These are phyloP conservation scores for Embiotoca jacksoni DNA, from an alignment of 2,113 vertebrate genomes.

Conservation along the genomic window DNA sequence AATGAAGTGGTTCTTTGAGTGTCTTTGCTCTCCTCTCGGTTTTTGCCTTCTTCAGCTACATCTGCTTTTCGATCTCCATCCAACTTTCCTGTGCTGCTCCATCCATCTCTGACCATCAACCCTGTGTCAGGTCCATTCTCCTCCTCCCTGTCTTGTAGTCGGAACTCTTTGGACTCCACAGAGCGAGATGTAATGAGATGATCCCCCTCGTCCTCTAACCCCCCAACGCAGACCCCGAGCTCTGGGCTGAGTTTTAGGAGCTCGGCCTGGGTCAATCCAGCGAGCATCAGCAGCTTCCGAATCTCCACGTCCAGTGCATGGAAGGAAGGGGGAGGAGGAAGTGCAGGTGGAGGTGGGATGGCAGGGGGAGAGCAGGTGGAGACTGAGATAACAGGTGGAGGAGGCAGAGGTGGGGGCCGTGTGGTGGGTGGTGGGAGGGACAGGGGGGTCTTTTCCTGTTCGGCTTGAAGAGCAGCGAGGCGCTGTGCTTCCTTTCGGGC, in stretches of 20 bases:
- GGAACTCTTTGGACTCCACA: constrained; percentile 46
- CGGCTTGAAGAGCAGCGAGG: constrained; percentile 77
- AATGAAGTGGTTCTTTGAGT: constrained; percentile 89
- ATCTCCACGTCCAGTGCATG: constrained; percentile 87
- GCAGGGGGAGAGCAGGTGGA: constrained; percentile 75
- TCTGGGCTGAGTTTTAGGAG: constrained; percentile 86
- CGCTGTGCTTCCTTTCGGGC: constrained; percentile 84
- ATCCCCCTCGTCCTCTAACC: constrained; percentile 74
- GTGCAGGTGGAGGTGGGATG: constrained; percentile 80
- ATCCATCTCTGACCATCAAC: constrained; percentile 43
- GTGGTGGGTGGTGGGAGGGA: constrained; percentile 82
- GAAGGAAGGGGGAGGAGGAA: constrained; percentile 85
- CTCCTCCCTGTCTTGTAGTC: constrained; percentile 32
- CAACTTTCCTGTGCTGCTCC: constrained; percentile 48
- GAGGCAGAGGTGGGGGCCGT: constrained; percentile 83
- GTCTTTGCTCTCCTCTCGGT: constrained; percentile 52
- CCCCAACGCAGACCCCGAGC: constrained; percentile 82
- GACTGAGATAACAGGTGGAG: constrained; percentile 79
- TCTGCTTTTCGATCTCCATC: constrained; percentile 48
- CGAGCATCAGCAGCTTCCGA: constrained; percentile 83
- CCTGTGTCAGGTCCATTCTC: constrained; percentile 27
- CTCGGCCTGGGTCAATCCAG: constrained; percentile 86
- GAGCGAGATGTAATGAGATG: constrained; percentile 34
- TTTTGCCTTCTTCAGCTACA: constrained; percentile 52
- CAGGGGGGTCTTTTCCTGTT: constrained; percentile 77